Evolutionary conservation across 2,113 vertebrate species (phyloP), one percentile per base, ranked within the genome.

Genomic region (Chelonoidis abingdonii): DNA sequence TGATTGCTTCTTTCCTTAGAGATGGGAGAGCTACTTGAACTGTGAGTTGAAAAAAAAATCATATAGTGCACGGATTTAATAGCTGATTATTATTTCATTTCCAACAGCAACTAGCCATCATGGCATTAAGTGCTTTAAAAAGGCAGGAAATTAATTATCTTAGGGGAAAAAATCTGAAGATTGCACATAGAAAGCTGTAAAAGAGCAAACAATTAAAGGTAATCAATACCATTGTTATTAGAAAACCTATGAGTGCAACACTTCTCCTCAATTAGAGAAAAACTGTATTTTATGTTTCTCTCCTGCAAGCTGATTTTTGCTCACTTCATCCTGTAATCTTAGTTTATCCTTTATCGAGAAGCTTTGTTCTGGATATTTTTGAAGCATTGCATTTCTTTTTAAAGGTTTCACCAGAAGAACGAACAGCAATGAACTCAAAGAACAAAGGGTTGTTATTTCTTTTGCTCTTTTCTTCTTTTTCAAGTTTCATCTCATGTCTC

Each of bases 331-430:
- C 95, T 97, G 75, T 93, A 96, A 96, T 96, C 91, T 97, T 95
- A 87, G 95, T 93, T 93, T 91, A 80, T 93, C 88, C 93, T 96
- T 96, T 97, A 97, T 82, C 80, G 92, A 87, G 95, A 80, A 88
- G 85, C 97, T 98, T 98, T 98, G 95, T 97, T 97, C 96, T 95
- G 89, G 16, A 16, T 95, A 80, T 91, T 97, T 97, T 90, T 88
- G 83, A 95, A 97, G 90, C 87, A 76, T n/a, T 94, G 93, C 95
- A 88, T 78, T 93, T 88, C 84, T 78, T 97, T 92, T 95, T 95
- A 82, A 96, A 95, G 91, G 53, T 95, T 96, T 96, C 92, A 87
- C 53, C 83, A 85, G 87, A 96, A 89, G 93, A 96, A 97, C 93
- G 93, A 93, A 95, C 88, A 96, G 31, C 83, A 86, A 84, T 89